Base-by-base conservation (phyloP, 2,113 vertebrate species). In the Ibidorhyncha struthersii region DNA sequence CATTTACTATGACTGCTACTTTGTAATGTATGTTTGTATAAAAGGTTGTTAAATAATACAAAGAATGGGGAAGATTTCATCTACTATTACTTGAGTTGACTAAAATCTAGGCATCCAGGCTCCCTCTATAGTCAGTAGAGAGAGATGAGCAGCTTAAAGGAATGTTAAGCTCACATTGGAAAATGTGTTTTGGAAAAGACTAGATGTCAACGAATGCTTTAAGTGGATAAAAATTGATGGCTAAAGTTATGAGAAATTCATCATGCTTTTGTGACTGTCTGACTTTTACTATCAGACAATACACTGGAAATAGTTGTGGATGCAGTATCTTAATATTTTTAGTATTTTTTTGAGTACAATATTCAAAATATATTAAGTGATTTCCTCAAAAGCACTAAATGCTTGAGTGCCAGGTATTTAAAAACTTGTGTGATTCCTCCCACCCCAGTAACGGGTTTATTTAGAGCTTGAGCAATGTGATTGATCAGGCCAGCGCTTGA, bases 51-150 rank as follows among this genome's bases (percentile, higher is more conserved):
- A 82, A 80, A n/a, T 56, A 69, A 27, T 76, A 25, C 6, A 53
- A 36, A 21, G 70, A 78, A 43, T n/a, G 22, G 41, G 29, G 59
- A 84, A n/a, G 8, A 43, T 78, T 71, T 89, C 1, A 10, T 78
- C 23, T 74, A 40, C 26, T 91, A 23, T 11, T 69, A 25, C 38
- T 83, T 71, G 69, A 84, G 20, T 25, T 83, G 17, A 81, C 22
- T 74, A 67, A 92, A 79, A 78, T 84, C 55, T 74, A 93, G 93
- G 83, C 83, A 63, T 86, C 77, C 59, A 95, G 94, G 91, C 96
- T 96, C 96, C 96, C 96, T 96, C 96, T 96, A 78, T 97, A 96
- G 96, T 89, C 89, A 55, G 89, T 12, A 91, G 29, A 79, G 82
- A 82, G 91, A 77, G 59, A 38, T 81, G 41, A 92, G 41, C 92